Base-by-base conservation (phyloP, 2,797 vertebrate genomes). In the Danio choprae region DNA sequence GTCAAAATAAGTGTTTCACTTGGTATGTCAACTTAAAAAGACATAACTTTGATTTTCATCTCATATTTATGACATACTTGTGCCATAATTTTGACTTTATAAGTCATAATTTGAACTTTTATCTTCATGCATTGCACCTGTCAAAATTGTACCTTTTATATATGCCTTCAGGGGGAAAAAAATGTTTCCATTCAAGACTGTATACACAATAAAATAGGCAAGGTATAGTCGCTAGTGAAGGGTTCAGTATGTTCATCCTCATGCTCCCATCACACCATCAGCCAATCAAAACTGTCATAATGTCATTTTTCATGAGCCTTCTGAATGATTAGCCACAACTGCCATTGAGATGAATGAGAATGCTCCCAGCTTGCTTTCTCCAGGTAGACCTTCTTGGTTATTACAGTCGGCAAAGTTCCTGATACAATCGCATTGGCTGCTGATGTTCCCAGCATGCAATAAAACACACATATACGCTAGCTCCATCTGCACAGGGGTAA, bases 301-400 rank as follows among this genome's bases (percentile, higher is more conserved):
- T 29, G 44, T 46, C 44, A 46, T 7, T 7, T 62, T 62, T 62
- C 29, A 40, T 5, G 36, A 62, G 7, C 22, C 79, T 63, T 22
- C 74, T 80, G 82, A 85, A 82, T 40, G 60, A 64, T 64, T 64
- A 64, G 8, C 16, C 40, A 62, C 13, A 62, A 22, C 38, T 64
- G n/a, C n/a, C 43, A 65, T 12, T 22, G 10, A 44, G 63, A 65
- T 65, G 2, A 46, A 22, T 15, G n/a, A 11, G 11, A 65, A 46
- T 9, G 40, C 43, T 12, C 44, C 18, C 11, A 4, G 6, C 44
- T 44, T 20, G 20, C 5, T 65, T 60, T 60, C 59, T 65, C 41
- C 12, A 65, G 41, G 40, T 20, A 12, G n/a, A 65, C 63, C 18
- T 46, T 65, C 40, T 43, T 20, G 40, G 16, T 38, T 70, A 41